Evolutionary conservation across 2,888 invertebrate genomes (phyloP), one percentile per base, ranked within the genome.

Genomic region (Lepidocyrtoides sp.): DNA sequence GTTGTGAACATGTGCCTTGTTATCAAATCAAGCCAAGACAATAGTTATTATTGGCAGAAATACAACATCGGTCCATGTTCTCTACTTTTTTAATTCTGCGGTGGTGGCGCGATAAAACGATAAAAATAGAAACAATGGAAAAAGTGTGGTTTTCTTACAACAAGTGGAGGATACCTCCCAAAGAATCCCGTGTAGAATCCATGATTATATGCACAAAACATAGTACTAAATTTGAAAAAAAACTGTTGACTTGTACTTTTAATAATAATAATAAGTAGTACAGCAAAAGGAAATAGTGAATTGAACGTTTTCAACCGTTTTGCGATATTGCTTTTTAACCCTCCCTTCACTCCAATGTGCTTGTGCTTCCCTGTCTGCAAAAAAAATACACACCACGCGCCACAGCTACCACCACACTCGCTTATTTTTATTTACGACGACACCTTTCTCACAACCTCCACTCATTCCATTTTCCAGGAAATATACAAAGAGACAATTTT

Each of bases 131-230:
- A 79, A 60, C 75, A 86, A 57, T 77, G 14, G 23, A 81, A 44
- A 81, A 10, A 57, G 23, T 51, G 32, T 51, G 63, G 72, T 81
- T 85, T 51, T 82, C 93, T 93, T 94, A 94, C 94, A 91, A 93
- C 93, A 79, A 94, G 66, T 66, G 94, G 93, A 87, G 94, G 93
- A 90, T 94, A 94, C 66, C 94, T 91, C 63, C 93, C 94, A 90
- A 94, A 93, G 87, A 94, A 91, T 54, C 93, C 93, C 32, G 92
- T 83, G 88, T 94, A 94, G 77, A 94, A 93, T 44, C 91, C 89
- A 85, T 93, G 94, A 91, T 93, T 94, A 81, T 94, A 94, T 5
- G 94, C 94, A 93, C 94, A 94, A 87, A 94, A 94, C 94, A 94
- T 94, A 10, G 20, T 90, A 57, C n/a, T 72, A 12, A n/a, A 14